phyloP scores from a whole-genome alignment of 2,888 invertebrate genomes.

The Drosophila mercatorum region DNA sequence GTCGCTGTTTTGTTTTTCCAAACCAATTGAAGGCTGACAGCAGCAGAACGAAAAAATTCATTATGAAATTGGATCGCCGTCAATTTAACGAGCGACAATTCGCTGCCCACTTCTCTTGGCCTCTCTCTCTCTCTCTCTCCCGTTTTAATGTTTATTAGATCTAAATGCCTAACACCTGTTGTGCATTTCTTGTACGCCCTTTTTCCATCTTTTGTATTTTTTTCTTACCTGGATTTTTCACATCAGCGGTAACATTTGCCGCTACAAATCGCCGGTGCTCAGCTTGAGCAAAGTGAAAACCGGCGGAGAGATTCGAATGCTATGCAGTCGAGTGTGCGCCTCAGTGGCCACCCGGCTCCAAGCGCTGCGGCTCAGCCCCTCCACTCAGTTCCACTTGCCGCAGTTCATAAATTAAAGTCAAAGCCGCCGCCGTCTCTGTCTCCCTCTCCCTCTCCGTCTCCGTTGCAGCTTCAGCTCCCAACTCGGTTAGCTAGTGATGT shows the following conservation, averaged over 20 bases:
- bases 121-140: neutral
- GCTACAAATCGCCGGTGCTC: constrained; percentile 57
- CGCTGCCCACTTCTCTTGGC: neutral
- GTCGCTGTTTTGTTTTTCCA: constrained; percentile 63
- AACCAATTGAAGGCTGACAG: constrained; percentile 76
- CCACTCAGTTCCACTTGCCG: constrained; percentile 46
- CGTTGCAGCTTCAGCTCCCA: constrained; percentile 12
- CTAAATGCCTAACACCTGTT: constrained; percentile 56
- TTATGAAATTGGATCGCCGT: constrained; percentile 84
- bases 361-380: neutral
- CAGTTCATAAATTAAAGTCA: constrained; percentile 78
- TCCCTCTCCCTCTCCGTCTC: constrained; percentile 1
- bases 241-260: constrained; percentile 37
- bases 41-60: constrained; percentile 78
- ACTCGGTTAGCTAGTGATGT: constrained; percentile 63
- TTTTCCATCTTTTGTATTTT: constrained; percentile 20
- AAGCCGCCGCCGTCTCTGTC: constrained; percentile 23
- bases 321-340: constrained; percentile 48
- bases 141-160: constrained; percentile 25
- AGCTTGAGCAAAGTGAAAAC: constrained; percentile 57
- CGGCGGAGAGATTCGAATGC: constrained; percentile 51
- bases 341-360: constrained; percentile 55
- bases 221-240: constrained; percentile 44
- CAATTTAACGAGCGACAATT: constrained; percentile 72
- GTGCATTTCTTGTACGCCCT: constrained; percentile 24